Conservation (phyloP, 1,140 invertebrate species). For the Eupristina koningsbergeri region DNA sequence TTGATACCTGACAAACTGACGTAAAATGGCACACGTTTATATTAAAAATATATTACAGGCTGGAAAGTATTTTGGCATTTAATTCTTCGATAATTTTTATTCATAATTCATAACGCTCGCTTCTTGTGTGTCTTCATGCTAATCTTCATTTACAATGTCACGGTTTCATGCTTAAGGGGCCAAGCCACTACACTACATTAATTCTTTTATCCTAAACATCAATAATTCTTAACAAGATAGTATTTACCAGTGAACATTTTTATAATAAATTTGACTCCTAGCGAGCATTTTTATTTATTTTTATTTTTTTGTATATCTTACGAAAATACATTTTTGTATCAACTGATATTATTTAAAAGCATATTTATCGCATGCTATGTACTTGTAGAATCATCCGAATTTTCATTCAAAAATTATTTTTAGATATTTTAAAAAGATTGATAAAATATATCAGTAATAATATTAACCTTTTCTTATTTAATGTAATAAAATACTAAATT, state of each 20-base stretch:
- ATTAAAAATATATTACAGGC: neutral
- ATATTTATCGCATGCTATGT: too few relatives aligned
- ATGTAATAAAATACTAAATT: too few relatives aligned
- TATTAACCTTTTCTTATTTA: too few relatives aligned
- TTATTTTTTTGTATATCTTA: neutral
- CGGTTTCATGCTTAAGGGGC: slow-evolving; percentile 8
- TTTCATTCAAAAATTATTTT: neutral
- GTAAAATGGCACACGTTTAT: neutral
- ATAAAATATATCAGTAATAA: too few relatives aligned
- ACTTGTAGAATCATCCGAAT: neutral
- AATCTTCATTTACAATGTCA: slow-evolving; percentile 47
- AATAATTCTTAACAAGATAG: neutral
- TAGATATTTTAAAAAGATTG: neutral
- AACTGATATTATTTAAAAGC: too few relatives aligned
- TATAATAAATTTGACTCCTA: neutral
- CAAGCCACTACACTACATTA: slow-evolving; percentile 9
- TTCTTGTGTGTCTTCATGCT: slow-evolving; percentile 54
- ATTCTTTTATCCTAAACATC: slow-evolving; percentile 7
- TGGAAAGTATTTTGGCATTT: slow-evolving; percentile 30
- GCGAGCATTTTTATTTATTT: neutral
- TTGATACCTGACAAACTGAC: neutral
- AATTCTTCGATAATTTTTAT: slow-evolving; percentile 35
- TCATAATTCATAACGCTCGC: slow-evolving; percentile 49
- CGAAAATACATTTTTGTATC: neutral
- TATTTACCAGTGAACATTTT: neutral